Percentiles rank a stretch among this genome's conserved stretches.
These are phyloP conservation scores for Tapera naevia DNA, from an alignment of 2,797 vertebrate genomes.

Conservation along the genomic window DNA sequence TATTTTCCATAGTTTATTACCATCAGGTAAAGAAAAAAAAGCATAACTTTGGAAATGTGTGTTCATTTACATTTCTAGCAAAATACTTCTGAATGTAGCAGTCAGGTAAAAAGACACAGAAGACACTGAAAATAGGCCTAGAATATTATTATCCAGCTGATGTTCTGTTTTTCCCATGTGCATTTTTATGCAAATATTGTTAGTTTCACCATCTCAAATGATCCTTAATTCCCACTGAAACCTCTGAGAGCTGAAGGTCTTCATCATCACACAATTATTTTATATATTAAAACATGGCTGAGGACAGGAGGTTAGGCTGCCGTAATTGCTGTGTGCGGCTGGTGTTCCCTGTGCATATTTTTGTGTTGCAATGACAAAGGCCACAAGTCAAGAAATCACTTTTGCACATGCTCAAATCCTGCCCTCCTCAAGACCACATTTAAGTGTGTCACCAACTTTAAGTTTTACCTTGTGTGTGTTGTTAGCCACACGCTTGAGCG, in stretches of 20 bases:
- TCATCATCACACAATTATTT: constrained; percentile 5
- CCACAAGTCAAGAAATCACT: background rate
- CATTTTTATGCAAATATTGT: constrained; percentile 61
- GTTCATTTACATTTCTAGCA: background rate
- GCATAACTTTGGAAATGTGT: background rate
- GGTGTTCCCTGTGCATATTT: background rate
- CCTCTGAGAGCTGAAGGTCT: constrained; percentile 7
- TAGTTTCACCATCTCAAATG: constrained; percentile 8
- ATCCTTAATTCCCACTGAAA: constrained; percentile 41
- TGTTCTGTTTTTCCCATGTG: constrained; percentile 23
- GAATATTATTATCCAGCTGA: background rate
- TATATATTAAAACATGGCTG: background rate
- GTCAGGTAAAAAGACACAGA: background rate
- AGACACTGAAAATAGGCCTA: background rate
- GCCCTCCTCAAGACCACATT: background rate
- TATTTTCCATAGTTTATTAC: background rate
- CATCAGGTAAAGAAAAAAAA: background rate
- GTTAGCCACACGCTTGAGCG: background rate
- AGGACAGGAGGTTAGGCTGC: background rate
- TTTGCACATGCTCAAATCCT: background rate
- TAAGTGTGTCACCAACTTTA: background rate
- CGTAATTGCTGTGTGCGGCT: background rate
- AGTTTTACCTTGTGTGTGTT: background rate
- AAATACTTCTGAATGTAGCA: background rate
- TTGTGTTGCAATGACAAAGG: background rate